Evolutionary conservation across 2,888 invertebrate species (phyloP).

Genomic region (Rotaria sp.): DNA sequence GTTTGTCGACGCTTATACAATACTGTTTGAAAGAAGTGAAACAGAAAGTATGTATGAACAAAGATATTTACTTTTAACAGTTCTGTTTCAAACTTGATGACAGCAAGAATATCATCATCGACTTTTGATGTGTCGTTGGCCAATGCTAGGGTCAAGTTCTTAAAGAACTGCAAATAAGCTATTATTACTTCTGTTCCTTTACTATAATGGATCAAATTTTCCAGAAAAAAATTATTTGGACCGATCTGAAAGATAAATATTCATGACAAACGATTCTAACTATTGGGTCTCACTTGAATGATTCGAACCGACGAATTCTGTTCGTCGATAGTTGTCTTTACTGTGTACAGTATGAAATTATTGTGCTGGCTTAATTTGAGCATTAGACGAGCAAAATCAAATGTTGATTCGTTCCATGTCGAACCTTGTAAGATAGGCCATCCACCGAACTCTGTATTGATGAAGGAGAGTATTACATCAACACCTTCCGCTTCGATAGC

Average conservation of each 20-base stretch:
- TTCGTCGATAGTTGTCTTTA: slow-evolving; percentile 64
- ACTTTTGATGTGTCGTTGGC: neutral
- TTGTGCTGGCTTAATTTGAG: slow-evolving; percentile 11
- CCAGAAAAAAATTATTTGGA: slow-evolving; percentile 20
- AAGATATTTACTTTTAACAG: neutral
- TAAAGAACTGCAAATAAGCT: slow-evolving; percentile 30
- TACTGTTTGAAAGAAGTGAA: neutral
- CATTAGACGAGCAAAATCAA: neutral
- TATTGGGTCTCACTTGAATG: slow-evolving; percentile 2
- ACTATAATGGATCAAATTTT: neutral
- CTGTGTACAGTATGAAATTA: slow-evolving; percentile 24
- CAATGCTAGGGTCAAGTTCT: slow-evolving; percentile 18
- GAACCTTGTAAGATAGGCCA: slow-evolving; percentile 11
- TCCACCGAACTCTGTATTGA: slow-evolving; percentile 35
- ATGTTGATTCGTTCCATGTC: neutral
- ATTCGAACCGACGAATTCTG: slow-evolving; percentile 65
- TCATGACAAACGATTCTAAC: neutral
- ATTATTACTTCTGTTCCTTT: too few species aligned
- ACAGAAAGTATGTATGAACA: neutral
- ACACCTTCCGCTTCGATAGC: slow-evolving; percentile 31
- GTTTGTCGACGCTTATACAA: neutral
- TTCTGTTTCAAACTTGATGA: slow-evolving; percentile 25
- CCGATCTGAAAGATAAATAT: neutral
- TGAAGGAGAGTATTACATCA: neutral
- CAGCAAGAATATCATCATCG: neutral